Conservation (phyloP, 1,140 invertebrate species). For the Dendrolimus punctatus region DNA sequence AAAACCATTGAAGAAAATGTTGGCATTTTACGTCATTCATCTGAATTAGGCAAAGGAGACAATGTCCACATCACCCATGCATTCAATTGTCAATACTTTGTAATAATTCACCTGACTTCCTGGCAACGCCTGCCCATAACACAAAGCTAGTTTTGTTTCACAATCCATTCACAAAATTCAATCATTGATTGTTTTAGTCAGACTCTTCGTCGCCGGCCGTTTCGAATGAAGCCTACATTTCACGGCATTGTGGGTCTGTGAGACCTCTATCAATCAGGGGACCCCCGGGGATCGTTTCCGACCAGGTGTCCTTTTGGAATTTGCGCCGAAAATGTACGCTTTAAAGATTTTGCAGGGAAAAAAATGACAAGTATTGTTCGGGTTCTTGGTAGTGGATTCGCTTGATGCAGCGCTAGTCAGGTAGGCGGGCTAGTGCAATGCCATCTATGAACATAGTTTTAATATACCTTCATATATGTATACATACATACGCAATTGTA, state of each 20-base stretch:
- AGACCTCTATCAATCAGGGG: slow-evolving; percentile 63
- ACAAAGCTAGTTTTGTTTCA: slow-evolving; percentile 61
- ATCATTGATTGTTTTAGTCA: slow-evolving; percentile 70
- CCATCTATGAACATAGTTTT: slow-evolving; percentile 18
- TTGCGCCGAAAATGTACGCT: slow-evolving; percentile 62
- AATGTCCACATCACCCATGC: background rate
- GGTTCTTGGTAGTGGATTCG: slow-evolving; percentile 53
- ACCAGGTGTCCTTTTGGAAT: slow-evolving; percentile 69
- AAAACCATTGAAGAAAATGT: too few relatives aligned
- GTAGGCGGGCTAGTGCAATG: slow-evolving; percentile 29
- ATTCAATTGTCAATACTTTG: slow-evolving; percentile 17
- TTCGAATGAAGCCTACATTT: slow-evolving; percentile 26
- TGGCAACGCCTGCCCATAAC: slow-evolving; percentile 25
- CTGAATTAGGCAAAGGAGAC: background rate
- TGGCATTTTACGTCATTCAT: too few relatives aligned
- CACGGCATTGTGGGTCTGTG: slow-evolving; percentile 25
- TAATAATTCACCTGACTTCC: slow-evolving; percentile 46
- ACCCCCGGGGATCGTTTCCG: slow-evolving; percentile 67
- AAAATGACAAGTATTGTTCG: slow-evolving; percentile 49
- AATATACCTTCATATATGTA: slow-evolving; percentile 4
- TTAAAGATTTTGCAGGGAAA: slow-evolving; percentile 42
- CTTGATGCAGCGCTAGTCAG: slow-evolving; percentile 33
- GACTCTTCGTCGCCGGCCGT: slow-evolving; percentile 60
- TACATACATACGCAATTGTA: too few relatives aligned
- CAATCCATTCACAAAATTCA: slow-evolving; percentile 56